Evolutionary conservation across 2,888 invertebrate genomes (phyloP), one percentile per base, ranked within the genome.

Genomic region (Drosophila neotestacea): DNA sequence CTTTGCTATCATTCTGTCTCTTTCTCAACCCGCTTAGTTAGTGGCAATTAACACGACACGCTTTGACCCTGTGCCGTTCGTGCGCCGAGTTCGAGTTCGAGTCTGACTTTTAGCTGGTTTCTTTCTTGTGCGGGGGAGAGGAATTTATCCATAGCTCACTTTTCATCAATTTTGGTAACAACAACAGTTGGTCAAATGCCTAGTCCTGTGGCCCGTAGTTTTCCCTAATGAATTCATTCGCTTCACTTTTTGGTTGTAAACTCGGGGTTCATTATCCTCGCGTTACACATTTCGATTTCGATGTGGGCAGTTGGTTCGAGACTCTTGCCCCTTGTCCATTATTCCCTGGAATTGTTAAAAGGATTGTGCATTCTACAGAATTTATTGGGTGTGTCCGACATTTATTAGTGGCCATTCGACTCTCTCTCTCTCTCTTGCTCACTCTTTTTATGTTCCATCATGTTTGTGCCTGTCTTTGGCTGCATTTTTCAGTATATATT

Each of bases 1-100:
- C 30, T 41, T 6, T 6, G 4, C 2, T 11, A 27, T 16, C 13
- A 27, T n/a, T 36, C 27, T 27, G 5, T 39, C 52, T 41, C 50
- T 56, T 9, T 39, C 28, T 32, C 59, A 47, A 41, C 65, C 50
- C 79, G 73, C 81, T 81, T 84, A 88, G 90, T 87, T 90, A 88
- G 84, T 79, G 75, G 84, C 90, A 91, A 90, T 91, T 91, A 91
- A 90, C 91, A 91, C 81, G 91, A 80, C 86, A 91, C 91, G 91
- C 90, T 90, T 77, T 58, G 71, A 73, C 59, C 80, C 82, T 87
- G 80, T 73, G 84, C 74, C 81, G 65, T 72, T 76, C 89, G 85
- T 88, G 85, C 68, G 89, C 65, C 64, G 60, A 41, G 64, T 32
- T 30, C 44, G 11, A 10, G 13, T 16, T 3, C 6, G 4, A 13